Evolutionary conservation across 2,888 invertebrate species (phyloP).

Genomic region (Luperina nickerlii): DNA sequence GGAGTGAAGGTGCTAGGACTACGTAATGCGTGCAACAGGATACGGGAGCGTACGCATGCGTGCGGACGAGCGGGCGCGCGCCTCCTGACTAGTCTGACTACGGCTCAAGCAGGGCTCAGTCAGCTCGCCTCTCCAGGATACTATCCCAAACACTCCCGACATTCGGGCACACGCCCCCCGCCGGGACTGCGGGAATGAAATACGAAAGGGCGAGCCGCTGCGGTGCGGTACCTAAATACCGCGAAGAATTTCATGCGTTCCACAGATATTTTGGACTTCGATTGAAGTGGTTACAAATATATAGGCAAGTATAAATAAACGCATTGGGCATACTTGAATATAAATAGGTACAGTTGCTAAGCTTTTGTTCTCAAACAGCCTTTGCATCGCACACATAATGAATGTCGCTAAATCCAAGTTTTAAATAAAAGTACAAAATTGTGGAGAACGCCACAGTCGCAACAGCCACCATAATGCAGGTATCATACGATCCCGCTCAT

Average conservation of each 20-base stretch:
- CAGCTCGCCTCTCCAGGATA: slow-evolving; percentile 69
- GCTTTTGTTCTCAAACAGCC: slow-evolving; percentile 21
- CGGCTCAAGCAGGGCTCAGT: slow-evolving; percentile 59
- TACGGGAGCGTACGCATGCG: slow-evolving; percentile 81
- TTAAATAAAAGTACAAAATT: slow-evolving; percentile 3
- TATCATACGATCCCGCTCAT: slow-evolving; percentile 54
- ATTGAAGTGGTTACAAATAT: slow-evolving; percentile 45
- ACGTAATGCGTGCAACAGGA: slow-evolving; percentile 79
- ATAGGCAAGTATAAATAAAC: slow-evolving; percentile 31
- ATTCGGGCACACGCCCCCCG: slow-evolving; percentile 76
- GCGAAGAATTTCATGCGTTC: slow-evolving; percentile 61
- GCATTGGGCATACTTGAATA: slow-evolving; percentile 12
- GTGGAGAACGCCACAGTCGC: neutral
- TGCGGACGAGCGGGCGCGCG: slow-evolving; percentile 80
- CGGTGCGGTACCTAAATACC: slow-evolving; percentile 53
- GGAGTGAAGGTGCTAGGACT: slow-evolving; percentile 51
- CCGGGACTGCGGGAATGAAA: slow-evolving; percentile 67
- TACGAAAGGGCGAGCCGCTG: slow-evolving; percentile 58
- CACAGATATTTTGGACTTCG: slow-evolving; percentile 48
- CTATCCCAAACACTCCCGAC: slow-evolving; percentile 74
- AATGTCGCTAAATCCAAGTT: neutral
- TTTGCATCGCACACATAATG: neutral
- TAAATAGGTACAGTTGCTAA: neutral
- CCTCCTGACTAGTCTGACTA: slow-evolving; percentile 85
- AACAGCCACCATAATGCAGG: slow-evolving; percentile 19